Evolutionary conservation across 2,797 vertebrate species (phyloP).

Genomic region (Anisognathus igniventris): DNA sequence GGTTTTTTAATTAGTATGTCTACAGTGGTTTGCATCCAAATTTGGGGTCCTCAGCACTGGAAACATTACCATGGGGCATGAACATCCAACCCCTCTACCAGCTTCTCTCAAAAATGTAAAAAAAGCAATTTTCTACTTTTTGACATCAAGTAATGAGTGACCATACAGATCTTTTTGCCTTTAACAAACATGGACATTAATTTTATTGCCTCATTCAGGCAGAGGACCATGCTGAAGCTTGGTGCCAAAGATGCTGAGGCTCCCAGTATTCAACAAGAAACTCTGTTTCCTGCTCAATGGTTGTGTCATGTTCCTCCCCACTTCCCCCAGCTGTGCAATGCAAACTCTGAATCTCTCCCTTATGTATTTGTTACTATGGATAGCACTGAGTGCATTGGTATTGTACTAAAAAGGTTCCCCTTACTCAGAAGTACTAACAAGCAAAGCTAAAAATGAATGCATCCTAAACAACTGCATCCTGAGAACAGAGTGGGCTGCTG

Average conservation of each 20-base stretch:
- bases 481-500: neutral
- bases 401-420: neutral
- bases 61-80: neutral
- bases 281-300: neutral
- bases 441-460: neutral
- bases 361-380: neutral
- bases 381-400: neutral
- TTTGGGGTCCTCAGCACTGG: neutral
- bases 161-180: accelerated
- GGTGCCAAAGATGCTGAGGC: neutral
- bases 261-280: neutral
- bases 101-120: neutral
- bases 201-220: neutral
- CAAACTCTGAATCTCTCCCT: neutral
- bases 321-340: neutral
- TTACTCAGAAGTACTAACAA: neutral
- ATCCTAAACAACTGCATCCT: neutral
- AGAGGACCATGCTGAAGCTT: neutral
- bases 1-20: neutral
- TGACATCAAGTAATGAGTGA: neutral
- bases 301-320: neutral
- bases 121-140: neutral
- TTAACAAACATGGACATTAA: neutral
- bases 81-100: neutral
- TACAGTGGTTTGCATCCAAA: neutral